Base-by-base conservation (phyloP, 2,113 vertebrate species). In the Argyrosomus japonicus region DNA sequence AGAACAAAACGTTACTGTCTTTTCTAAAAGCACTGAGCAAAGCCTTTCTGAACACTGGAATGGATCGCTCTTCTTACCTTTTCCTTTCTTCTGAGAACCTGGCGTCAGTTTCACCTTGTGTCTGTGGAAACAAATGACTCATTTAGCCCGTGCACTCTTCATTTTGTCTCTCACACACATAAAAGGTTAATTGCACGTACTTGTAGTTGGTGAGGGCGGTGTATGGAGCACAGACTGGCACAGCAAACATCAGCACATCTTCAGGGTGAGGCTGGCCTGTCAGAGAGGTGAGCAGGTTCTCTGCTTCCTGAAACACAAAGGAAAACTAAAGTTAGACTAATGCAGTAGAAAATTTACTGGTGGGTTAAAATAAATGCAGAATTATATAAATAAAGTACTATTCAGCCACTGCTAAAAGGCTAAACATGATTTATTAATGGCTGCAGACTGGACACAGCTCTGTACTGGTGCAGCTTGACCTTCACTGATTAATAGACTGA, bases 81-180 rank as follows among this genome's bases (percentile, higher is more conserved):
- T 99, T 57, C 98, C 98, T 87, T 99, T 99, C 94, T 98, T 99
- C 75, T 99, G 98, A 10, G 97, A 91, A 60, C 98, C 98, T 0
- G 98, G 98, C 0, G 98, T 99, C 84, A 99, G 93, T 89, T 99
- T 99, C 60, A 99, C 98, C 91, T 99, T 99, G 6, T 97, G 97
- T 89, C 98, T 96, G 77, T n/a, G 61, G 58, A 45, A 62, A 87
- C 19, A 79, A 58, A 62, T 0, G 4, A 10, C 14, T 25, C 18
- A 40, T 80, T 72, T n/a, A 80, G 15, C 32, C 25, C 2, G 4
- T 10, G 2, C 10, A 29, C 13, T 18, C 5, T 9, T 74, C 29
- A 32, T 19, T 68, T 13, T 43, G 11, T 40, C 14, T 61, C 3
- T 14, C 14, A 17, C 12, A 27, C 3, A 9, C 18, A 8, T 5